Evolutionary conservation across 2,888 invertebrate genomes (phyloP).

Genomic region (Odontomyia ornata): DNA sequence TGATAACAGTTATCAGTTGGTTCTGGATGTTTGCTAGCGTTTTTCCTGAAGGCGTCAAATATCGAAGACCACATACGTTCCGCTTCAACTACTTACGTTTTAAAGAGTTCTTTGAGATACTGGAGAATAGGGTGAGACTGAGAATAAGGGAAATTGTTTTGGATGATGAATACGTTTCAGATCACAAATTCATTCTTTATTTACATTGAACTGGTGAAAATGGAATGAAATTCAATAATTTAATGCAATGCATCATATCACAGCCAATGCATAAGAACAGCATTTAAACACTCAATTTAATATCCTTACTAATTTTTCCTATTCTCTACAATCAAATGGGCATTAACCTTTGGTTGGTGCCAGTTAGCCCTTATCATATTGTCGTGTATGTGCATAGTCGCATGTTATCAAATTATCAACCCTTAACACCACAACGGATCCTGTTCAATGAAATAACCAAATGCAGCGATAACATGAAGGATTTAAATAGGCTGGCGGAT

Average conservation of each 20-base stretch:
- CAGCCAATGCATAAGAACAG: no score
- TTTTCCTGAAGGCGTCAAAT: not conserved
- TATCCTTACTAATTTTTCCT: not conserved
- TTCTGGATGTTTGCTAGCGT: not conserved
- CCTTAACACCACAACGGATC: not conserved
- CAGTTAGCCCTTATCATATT: not conserved
- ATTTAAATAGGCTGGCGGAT: not conserved
- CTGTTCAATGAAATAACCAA: not conserved
- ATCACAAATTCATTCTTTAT: no score
- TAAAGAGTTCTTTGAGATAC: not conserved
- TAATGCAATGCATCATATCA: no score
- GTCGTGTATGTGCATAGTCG: not conserved
- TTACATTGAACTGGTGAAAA: no score
- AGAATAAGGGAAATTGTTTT: no score
- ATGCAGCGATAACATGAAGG: not conserved
- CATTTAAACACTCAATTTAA: no score
- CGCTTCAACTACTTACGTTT: not conserved
- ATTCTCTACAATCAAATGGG: not conserved
- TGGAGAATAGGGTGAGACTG: not conserved
- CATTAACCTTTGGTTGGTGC: not conserved
- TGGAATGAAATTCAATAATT: no score
- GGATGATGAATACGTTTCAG: no score
- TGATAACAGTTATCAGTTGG: slow-evolving; percentile 39
- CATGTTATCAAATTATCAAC: not conserved
- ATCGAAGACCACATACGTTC: not conserved